These are phyloP conservation scores for Lycocerus yunnanus DNA, from an alignment of 2,888 invertebrate species.

Conservation along the genomic window DNA sequence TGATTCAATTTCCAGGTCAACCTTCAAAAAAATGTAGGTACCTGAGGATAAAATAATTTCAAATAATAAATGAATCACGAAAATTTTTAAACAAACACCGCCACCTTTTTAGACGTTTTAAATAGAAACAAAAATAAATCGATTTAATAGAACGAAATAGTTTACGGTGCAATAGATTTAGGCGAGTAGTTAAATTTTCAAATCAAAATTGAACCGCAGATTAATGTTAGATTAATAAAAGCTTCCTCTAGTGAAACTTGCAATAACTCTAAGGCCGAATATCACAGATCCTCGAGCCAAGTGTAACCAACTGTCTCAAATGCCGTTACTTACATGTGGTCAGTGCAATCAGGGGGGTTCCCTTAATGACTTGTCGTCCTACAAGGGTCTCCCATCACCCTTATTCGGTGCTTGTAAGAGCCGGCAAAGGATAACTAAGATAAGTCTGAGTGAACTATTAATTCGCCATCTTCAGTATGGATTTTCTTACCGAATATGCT, in stretches of 20 bases:
- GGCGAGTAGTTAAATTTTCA: not conserved
- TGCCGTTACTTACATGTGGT: slow-evolving; percentile 40
- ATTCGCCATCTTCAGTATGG: not conserved
- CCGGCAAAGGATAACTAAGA: not conserved
- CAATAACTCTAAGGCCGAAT: slow-evolving; percentile 28
- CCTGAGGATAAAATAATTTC: too few species aligned
- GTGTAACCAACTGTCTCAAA: slow-evolving; percentile 34
- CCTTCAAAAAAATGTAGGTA: too few species aligned
- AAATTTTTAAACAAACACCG: not conserved
- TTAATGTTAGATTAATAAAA: slow-evolving; percentile 30
- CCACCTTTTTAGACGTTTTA: not conserved
- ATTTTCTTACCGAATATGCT: not conserved
- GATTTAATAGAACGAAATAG: not conserved
- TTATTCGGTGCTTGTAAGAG: not conserved
- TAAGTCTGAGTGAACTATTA: not conserved
- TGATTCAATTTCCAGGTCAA: too few species aligned
- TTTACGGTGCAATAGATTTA: not conserved
- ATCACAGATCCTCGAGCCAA: slow-evolving; percentile 30
- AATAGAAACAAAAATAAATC: not conserved
- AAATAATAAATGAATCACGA: too few species aligned
- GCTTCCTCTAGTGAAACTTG: slow-evolving; percentile 25
- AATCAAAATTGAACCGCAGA: slow-evolving; percentile 26
- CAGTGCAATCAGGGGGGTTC: slow-evolving; percentile 39
- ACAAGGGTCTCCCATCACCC: slow-evolving; percentile 23
- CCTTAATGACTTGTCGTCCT: slow-evolving; percentile 37